Base-by-base conservation (phyloP, 2,888 invertebrate genomes). In the Apotomis turbidana region DNA sequence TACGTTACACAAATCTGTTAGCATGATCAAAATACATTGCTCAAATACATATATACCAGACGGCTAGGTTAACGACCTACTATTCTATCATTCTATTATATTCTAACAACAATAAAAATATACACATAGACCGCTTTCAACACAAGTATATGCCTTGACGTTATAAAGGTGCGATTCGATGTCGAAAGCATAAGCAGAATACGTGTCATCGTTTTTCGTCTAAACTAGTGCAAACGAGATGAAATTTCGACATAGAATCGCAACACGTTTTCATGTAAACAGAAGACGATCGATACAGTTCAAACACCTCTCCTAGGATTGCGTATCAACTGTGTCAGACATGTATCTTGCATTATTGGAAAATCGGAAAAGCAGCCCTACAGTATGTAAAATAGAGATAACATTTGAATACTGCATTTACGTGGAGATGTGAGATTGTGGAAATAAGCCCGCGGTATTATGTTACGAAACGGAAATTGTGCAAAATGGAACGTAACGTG, bases 281-380 rank as follows among this genome's bases (percentile, higher is more conserved):
- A 68, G 46, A 67, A 68, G 67, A 71, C 67, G 71, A 71, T 71
- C 71, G 67, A 71, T 71, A 67, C 55, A 54, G 71, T 71, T 71
- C 67, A 71, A 68, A 71, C 71, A 71, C 71, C 71, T 71, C 68
- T 51, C 66, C 38, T 13, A 54, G 68, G 67, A 57, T 71, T 62
- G 49, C 41, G 71, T 46, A 57, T 36, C n/a, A 64, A 10, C 54
- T 64, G 10, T 55, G n/a, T 27, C 44, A 55, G 55, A 12, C 64
- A 27, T 15, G 27, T 66, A 46, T 66, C 46, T 46, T 5, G 44
- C 55, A 46, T 41, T 12, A 36, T 12, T n/a, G 27, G 46, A 3
- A 46, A 55, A 55, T 55, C 46, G 46, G 9, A 57, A 66, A 66
- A 46, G 27, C 46, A 12, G 57, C 55, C 27, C 46, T 57, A 57